Conservation (phyloP, 2,888 invertebrate genomes). For the Spisula subtruncata region DNA sequence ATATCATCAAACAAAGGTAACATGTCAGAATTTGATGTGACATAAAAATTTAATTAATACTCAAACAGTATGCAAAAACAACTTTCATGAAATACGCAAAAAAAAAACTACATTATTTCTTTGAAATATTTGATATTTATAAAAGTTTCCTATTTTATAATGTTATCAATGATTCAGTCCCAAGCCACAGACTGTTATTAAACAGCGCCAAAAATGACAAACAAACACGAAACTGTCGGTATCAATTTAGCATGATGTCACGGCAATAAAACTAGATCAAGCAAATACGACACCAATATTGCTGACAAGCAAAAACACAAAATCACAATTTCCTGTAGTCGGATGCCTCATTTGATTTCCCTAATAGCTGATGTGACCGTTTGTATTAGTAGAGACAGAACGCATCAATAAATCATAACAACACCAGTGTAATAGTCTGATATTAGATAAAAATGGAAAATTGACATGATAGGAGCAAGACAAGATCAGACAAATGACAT, state of each 20-base stretch:
- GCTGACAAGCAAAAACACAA: not conserved
- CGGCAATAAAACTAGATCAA: not conserved
- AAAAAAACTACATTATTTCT: not conserved
- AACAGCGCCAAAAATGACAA: not conserved
- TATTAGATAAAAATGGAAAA: not conserved
- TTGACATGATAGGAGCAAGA: not conserved
- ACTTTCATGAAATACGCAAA: not conserved
- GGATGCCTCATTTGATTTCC: not conserved
- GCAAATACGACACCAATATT: not conserved
- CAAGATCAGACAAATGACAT: too few relatives aligned
- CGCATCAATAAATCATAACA: constrained; percentile 7
- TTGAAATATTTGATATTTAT: not conserved
- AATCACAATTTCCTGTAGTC: not conserved
- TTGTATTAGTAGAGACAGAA: not conserved
- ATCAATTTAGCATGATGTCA: not conserved
- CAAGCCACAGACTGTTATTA: not conserved
- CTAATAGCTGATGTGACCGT: not conserved
- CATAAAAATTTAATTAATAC: too few relatives aligned
- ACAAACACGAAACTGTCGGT: not conserved
- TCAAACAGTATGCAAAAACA: too few relatives aligned
- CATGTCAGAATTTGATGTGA: not conserved
- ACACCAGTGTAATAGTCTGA: not conserved
- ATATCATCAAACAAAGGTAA: not conserved
- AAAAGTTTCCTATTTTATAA: not conserved
- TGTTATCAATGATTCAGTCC: not conserved